Conservation (phyloP, 30 jellyfish, hydroid and myxozoan genomes). For the Turritopsis rubra region DNA sequence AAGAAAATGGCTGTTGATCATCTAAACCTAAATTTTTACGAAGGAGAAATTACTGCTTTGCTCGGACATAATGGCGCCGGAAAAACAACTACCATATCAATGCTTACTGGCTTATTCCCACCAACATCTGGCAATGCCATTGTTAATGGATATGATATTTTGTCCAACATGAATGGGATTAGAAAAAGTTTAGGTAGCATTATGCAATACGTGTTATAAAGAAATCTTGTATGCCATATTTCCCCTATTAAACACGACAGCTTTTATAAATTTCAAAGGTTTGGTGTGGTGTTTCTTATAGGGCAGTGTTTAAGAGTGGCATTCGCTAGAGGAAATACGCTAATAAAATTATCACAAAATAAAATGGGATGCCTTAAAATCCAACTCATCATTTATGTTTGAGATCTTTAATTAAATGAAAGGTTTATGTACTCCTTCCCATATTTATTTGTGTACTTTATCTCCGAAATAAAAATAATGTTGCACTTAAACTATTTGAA, state of each 20-base stretch:
- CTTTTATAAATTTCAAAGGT: background rate
- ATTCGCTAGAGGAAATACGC: too few species aligned
- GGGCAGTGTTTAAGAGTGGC: too few species aligned
- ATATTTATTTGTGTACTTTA: too few species aligned
- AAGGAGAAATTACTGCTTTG: slow-evolving; percentile 80
- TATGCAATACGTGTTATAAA: background rate
- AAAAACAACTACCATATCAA: slow-evolving; percentile 81
- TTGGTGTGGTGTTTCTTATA: too few species aligned
- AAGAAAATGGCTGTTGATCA: slow-evolving; percentile 67
- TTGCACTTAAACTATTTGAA: too few species aligned
- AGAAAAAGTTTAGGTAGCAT: slow-evolving; percentile 63
- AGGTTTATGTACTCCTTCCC: too few species aligned
- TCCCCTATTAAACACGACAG: too few species aligned
- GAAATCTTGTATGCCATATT: background rate
- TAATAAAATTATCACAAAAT: too few species aligned
- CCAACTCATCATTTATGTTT: too few species aligned
- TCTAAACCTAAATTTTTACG: slow-evolving; percentile 53
- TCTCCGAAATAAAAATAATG: too few species aligned
- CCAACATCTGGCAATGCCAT: slow-evolving; percentile 86
- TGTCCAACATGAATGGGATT: slow-evolving; percentile 40
- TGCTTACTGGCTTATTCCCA: slow-evolving; percentile 82
- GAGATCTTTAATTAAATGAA: too few species aligned
- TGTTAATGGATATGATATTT: slow-evolving; percentile 57
- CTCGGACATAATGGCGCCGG: slow-evolving; percentile 98
- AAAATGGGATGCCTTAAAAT: too few species aligned